Percentiles rank a stretch among this genome's conserved stretches.
phyloP scores from a whole-genome alignment of 23 tunicate species.

The Phallusia fumigata region DNA sequence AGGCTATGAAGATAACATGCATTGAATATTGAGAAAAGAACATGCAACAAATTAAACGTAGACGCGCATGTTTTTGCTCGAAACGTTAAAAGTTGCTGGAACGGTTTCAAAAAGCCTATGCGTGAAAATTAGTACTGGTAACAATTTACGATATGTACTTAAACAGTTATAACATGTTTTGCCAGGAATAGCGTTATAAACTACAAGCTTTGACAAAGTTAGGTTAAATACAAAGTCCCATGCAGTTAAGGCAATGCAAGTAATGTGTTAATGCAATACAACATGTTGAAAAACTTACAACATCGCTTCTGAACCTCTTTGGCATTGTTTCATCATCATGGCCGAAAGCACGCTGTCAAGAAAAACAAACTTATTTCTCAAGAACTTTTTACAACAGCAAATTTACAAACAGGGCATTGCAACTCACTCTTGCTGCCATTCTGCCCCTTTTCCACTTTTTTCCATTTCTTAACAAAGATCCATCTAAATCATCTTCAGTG shows the following conservation, averaged over 20 bases:
- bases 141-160: too few species aligned
- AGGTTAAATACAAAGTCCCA: too few species aligned
- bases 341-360: conserved; percentile 37
- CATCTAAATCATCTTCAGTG: conserved; percentile 89
- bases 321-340: conserved; percentile 67
- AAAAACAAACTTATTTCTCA: neutral
- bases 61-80: too few species aligned
- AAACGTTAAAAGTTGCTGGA: too few species aligned
- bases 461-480: conserved; percentile 66
- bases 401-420: neutral
- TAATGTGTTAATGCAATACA: neutral
- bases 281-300: conserved; percentile 30
- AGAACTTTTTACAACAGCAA: neutral
- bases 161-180: too few species aligned
- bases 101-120: too few species aligned
- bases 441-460: conserved; percentile 57
- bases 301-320: conserved; percentile 50
- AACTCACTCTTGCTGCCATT: conserved; percentile 37
- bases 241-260: neutral
- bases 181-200: too few species aligned
- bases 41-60: too few species aligned
- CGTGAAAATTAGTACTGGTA: too few species aligned
- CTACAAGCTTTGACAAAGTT: too few species aligned
- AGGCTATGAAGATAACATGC: neutral
- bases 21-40: too few species aligned